These are phyloP conservation scores for Listrodromus nycthemerus DNA, from an alignment of 2,888 invertebrate genomes.

Conservation along the genomic window DNA sequence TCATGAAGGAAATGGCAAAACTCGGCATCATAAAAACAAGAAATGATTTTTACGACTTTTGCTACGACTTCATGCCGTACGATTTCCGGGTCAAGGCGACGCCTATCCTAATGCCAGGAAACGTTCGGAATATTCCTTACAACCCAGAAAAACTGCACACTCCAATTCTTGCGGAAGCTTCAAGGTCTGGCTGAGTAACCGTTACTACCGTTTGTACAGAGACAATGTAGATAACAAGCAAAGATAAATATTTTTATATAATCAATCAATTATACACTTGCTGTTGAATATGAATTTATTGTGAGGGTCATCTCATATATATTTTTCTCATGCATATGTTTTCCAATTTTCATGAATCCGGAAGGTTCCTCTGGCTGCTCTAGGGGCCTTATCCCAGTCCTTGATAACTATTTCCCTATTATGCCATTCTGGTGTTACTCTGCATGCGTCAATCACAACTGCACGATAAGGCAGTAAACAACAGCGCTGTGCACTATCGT, in stretches of 20 bases:
- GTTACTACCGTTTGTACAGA: neutral
- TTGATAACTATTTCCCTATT: too few species aligned
- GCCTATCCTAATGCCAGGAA: slow-evolving; percentile 79
- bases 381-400: neutral
- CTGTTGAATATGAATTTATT: neutral
- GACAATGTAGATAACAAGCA: neutral
- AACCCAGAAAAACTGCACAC: slow-evolving; percentile 68
- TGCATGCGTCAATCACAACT: too few species aligned
- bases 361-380: neutral
- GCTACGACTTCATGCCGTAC: slow-evolving; percentile 78
- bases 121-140: slow-evolving; percentile 76
- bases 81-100: slow-evolving; percentile 77
- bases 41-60: slow-evolving; percentile 79
- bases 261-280: slow-evolving; percentile 25
- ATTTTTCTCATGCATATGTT: neutral
- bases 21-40: slow-evolving; percentile 75
- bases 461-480: too few species aligned
- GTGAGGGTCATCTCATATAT: neutral
- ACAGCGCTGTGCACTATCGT: too few species aligned
- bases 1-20: slow-evolving; percentile 78
- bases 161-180: slow-evolving; percentile 68
- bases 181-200: neutral
- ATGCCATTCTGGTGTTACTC: too few species aligned
- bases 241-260: slow-evolving; percentile 18
- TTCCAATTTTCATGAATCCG: neutral